Conservation (phyloP, 2,888 invertebrate genomes). For the Argyresthia albistria region DNA sequence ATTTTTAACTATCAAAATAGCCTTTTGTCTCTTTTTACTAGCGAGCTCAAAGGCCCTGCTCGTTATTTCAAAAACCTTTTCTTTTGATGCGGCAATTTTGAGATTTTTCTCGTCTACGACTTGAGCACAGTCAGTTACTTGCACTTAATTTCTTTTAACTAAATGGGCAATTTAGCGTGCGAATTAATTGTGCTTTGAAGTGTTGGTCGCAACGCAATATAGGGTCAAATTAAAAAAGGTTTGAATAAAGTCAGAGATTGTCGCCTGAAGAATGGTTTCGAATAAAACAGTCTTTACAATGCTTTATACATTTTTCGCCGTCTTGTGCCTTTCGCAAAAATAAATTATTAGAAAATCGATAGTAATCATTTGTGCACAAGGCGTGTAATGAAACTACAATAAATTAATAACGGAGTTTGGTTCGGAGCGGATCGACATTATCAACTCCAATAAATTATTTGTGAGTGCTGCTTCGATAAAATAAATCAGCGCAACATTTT, state of each 20-base stretch:
- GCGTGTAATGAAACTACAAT: too few species aligned
- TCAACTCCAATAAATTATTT: constrained; percentile 50
- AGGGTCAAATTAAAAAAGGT: too few species aligned
- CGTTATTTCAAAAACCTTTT: constrained; percentile 16
- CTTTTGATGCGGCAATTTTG: constrained; percentile 1
- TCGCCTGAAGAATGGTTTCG: too few species aligned
- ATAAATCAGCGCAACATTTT: constrained; percentile 27
- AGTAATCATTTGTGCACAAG: too few species aligned
- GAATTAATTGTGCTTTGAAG: too few species aligned
- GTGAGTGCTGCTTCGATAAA: constrained; percentile 25
- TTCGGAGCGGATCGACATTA: constrained; percentile 33
- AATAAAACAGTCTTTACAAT: too few species aligned
- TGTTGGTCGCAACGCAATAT: too few species aligned
- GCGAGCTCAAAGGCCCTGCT: constrained; percentile 11
- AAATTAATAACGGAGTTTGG: too few species aligned
- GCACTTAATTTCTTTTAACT: not conserved
- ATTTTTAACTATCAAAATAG: constrained; percentile 22
- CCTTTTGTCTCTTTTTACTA: constrained; percentile 15
- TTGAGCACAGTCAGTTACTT: not conserved
- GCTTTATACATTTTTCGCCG: too few species aligned
- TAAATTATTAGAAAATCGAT: too few species aligned
- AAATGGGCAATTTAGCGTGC: constrained; percentile 24
- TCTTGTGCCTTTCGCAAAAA: too few species aligned
- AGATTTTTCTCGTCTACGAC: not conserved
- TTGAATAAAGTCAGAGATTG: too few species aligned